phyloP scores from a whole-genome alignment of 92 coral and sea anemone species.

The Nematostella vectensis region DNA sequence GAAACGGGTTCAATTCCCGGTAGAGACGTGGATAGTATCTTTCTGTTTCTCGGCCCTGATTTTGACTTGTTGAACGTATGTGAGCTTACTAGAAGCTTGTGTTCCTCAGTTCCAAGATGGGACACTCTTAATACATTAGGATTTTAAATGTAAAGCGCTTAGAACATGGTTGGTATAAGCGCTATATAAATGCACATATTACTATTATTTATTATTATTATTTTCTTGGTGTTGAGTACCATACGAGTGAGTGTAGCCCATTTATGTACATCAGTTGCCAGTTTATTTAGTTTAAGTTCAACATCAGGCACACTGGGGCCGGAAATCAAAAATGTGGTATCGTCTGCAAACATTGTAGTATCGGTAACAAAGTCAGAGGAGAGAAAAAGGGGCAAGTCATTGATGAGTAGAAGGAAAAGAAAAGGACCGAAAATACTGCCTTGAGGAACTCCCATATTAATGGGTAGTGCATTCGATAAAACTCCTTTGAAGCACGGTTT shows the following conservation, averaged over 20 bases:
- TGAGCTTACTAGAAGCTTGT: no score
- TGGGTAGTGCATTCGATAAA: background rate
- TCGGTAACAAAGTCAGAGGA: background rate
- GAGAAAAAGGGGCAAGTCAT: constrained; percentile 1
- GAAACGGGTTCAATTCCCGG: no score
- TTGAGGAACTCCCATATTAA: no score
- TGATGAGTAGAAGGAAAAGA: background rate
- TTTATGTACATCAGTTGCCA: background rate
- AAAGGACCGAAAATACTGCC: background rate
- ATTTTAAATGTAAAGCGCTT: no score
- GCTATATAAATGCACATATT: no score
- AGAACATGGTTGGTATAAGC: no score
- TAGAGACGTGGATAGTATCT: no score
- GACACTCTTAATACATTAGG: no score
- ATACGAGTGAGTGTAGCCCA: background rate
- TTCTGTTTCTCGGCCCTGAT: no score
- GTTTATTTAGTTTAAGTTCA: background rate
- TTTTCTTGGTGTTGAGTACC: background rate
- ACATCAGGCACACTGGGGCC: background rate
- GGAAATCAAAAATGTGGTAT: background rate
- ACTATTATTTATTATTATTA: no score
- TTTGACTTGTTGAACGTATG: no score
- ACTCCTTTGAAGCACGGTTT: background rate
- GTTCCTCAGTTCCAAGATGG: no score
- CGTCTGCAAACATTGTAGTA: constrained; percentile 1